Base-by-base conservation (phyloP, 2,888 invertebrate species). In the Eilema sororculum region DNA sequence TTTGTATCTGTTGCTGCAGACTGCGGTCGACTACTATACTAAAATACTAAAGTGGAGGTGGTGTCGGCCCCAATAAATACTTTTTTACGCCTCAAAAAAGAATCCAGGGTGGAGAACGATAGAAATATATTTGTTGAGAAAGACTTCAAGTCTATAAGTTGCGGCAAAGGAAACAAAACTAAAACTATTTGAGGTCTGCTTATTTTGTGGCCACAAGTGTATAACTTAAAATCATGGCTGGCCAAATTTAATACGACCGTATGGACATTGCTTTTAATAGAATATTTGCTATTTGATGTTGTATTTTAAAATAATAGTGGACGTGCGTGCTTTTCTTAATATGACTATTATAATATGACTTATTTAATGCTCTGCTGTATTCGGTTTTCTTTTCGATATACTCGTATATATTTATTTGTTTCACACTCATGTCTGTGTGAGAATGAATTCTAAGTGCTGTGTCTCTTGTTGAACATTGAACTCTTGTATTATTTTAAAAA, bases 161-260 rank as follows among this genome's bases (percentile, higher is more conserved):
- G 52, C 9, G 52, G 9, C 52, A 52, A n/a, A 52, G 2, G 2
- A 46, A 46, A 46, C 20, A 20, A 20, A 46, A n/a, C n/a, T n/a
- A 52, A 52, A 52, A n/a, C 16, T 20, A 20, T 46, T 46, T 46
- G 5, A 46, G 20, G 20, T 4, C 20, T 0, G 8, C 46, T 20
- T 52, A 52, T 52, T 52, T 52, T 52, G 52, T n/a, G 52, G 52
- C 20, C 52, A 20, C 20, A 52, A 52, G 52, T 52, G 52, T 20
- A 52, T 52, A 52, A 52, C 52, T 52, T n/a, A 52, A 52, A 52
- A 52, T 52, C n/a, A n/a, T 52, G n/a, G 52, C n/a, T n/a, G 52
- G 52, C n/a, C 52, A 52, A 52, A 52, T 52, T 52, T n/a, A 52
- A 52, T 9, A 52, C 52, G 46, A 20, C 20, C 20, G 8, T 46